Conservation (phyloP, 2,113 vertebrate genomes). For the Hyaena hyaena region DNA sequence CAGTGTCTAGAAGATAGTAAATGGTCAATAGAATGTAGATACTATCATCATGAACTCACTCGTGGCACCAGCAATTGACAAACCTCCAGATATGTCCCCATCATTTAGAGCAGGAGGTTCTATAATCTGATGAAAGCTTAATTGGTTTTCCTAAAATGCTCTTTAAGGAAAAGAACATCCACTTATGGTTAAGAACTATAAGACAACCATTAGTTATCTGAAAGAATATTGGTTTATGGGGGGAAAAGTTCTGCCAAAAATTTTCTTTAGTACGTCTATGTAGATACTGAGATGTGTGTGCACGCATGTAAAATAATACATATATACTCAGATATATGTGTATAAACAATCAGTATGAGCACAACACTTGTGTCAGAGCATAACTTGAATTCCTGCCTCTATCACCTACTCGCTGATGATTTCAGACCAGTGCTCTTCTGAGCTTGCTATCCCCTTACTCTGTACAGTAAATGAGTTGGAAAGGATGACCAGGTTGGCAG, state of each 20-base stretch:
- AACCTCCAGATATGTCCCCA: not conserved
- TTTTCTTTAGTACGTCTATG: not conserved
- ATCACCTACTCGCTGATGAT: not conserved
- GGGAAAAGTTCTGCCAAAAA: not conserved
- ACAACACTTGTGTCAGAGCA: not conserved
- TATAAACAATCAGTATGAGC: not conserved
- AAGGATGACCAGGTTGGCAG: not conserved
- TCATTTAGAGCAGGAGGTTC: not conserved
- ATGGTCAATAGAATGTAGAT: not conserved
- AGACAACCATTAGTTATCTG: not conserved
- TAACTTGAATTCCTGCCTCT: not conserved
- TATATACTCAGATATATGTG: not conserved
- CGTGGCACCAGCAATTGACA: not conserved
- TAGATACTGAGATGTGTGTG: not conserved
- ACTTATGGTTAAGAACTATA: not conserved
- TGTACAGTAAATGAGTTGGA: not conserved
- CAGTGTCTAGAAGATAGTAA: not conserved
- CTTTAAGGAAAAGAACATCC: not conserved
- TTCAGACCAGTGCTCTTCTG: not conserved
- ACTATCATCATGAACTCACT: not conserved
- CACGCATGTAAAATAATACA: not conserved
- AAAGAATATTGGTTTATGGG: not conserved
- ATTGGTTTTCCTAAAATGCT: not conserved
- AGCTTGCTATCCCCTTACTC: not conserved
- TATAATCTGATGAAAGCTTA: not conserved